Evolutionary conservation across 2,797 vertebrate species (phyloP), one percentile per base, ranked within the genome.

Genomic region (Rhinella marina): DNA sequence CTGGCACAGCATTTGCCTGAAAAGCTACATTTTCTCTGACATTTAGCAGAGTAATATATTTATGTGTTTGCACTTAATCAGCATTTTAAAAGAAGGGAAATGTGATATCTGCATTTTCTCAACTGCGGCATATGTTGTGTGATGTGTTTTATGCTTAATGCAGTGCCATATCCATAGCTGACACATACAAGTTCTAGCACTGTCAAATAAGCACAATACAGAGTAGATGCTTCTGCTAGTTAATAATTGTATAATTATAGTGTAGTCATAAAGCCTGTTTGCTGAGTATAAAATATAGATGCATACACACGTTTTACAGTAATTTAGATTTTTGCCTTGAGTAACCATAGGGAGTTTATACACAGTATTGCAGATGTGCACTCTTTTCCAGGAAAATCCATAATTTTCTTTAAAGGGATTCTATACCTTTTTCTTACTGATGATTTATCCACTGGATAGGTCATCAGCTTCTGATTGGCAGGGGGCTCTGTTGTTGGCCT

Each of bases 101-200:
- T 70, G 66, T 70, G 73, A 48, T 77, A 54, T 77, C 32, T 77
- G 73, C 50, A 77, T 52, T 48, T 48, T 48, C 19, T 48, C 32
- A 48, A 48, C n/a, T 23, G 32, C n/a, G 14, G n/a, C 73, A 77
- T 48, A 70, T 48, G 73, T 77, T 77, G 23, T 48, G 32, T 77
- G n/a, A 77, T 77, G 32, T 48, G 52, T 50, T 52, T 76, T 48
- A 11, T 75, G 62, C 62, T 25, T 66, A 70, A 70, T 70, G 16
- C 66, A 70, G 12, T 32, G 66, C 12, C 27, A 32, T 29, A 29
- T 17, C 66, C 25, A 29, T 70, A 70, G 66, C 66, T 70, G 66
- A 32, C 27, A 32, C 27, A 29, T 70, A 8, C 27, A 70, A 70
- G 66, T 32, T 70, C 5, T 29, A 32, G 29, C 66, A 70, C 27